Conservation (phyloP, 2,888 invertebrate genomes). For the Prosapia bicincta region DNA sequence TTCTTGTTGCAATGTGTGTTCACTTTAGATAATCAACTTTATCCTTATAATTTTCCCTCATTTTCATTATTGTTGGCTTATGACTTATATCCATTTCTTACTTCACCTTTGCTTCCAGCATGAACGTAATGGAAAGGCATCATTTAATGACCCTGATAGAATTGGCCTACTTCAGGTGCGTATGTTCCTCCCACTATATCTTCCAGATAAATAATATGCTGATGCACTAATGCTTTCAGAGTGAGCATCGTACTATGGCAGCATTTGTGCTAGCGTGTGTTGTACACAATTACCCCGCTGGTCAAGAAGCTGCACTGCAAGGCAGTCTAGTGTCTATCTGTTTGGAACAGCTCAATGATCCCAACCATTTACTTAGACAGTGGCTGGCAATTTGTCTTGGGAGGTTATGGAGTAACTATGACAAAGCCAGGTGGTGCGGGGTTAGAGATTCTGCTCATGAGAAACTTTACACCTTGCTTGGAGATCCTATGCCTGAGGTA, state of each 20-base stretch:
- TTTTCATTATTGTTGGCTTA: too few relatives aligned
- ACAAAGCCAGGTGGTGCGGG: conserved; percentile 85
- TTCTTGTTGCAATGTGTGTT: too few relatives aligned
- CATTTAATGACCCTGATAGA: too few relatives aligned
- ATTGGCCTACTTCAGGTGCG: too few relatives aligned
- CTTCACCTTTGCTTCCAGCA: too few relatives aligned
- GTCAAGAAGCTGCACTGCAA: conserved; percentile 88
- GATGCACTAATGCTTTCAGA: conserved; percentile 55
- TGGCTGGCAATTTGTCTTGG: conserved; percentile 95
- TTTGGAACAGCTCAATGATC: conserved; percentile 79
- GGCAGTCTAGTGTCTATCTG: conserved; percentile 89
- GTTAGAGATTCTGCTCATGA: conserved; percentile 96
- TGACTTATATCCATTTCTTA: too few relatives aligned
- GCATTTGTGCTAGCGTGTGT: conserved; percentile 94
- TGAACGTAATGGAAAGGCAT: too few relatives aligned
- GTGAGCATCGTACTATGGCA: conserved; percentile 86
- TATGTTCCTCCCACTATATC: too few relatives aligned
- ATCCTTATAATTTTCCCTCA: too few relatives aligned
- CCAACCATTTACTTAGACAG: conserved; percentile 63
- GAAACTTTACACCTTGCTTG: conserved; percentile 77
- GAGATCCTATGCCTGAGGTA: conserved; percentile 84
- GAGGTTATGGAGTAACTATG: conserved; percentile 84
- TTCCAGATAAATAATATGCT: too few relatives aligned
- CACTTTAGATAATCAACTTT: too few relatives aligned
- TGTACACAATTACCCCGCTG: conserved; percentile 82